Percentiles rank a stretch among this genome's conserved stretches.
Conservation (phyloP, 2,888 invertebrate species). For the Escarpia spicata region DNA sequence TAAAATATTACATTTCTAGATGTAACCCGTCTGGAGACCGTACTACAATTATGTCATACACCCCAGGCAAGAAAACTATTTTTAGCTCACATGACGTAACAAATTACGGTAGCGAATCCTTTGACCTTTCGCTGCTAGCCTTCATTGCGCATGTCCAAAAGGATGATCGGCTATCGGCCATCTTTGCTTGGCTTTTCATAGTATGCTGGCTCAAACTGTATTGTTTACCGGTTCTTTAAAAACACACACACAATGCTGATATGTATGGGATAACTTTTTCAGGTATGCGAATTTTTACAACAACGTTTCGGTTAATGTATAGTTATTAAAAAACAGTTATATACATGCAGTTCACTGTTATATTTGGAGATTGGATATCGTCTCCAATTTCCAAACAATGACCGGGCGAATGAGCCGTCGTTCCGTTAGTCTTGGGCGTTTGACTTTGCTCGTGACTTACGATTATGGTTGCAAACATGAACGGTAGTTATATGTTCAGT, state of each 20-base stretch:
- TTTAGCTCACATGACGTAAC: background rate
- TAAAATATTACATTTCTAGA: too few relatives aligned
- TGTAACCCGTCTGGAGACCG: too few relatives aligned
- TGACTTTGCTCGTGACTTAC: slow-evolving; percentile 9
- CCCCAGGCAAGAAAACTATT: background rate
- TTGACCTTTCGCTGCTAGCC: background rate
- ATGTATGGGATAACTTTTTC: background rate
- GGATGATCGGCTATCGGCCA: background rate
- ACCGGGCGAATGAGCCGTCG: background rate
- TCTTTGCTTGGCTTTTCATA: slow-evolving; percentile 13
- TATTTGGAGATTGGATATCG: background rate
- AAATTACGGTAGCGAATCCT: background rate
- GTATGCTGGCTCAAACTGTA: background rate
- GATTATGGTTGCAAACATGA: background rate
- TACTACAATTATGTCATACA: background rate
- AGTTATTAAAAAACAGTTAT: background rate
- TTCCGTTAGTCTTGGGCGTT: background rate
- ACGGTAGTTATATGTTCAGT: background rate
- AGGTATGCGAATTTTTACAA: background rate
- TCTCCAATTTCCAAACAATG: slow-evolving; percentile 16
- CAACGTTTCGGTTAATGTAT: background rate
- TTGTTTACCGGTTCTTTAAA: background rate
- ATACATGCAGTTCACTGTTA: background rate
- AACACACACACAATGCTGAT: background rate
- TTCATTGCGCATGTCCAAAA: background rate